Evolutionary conservation across 92 coral and sea anemone genomes (phyloP).

Genomic region (Epizoanthus fatuus): DNA sequence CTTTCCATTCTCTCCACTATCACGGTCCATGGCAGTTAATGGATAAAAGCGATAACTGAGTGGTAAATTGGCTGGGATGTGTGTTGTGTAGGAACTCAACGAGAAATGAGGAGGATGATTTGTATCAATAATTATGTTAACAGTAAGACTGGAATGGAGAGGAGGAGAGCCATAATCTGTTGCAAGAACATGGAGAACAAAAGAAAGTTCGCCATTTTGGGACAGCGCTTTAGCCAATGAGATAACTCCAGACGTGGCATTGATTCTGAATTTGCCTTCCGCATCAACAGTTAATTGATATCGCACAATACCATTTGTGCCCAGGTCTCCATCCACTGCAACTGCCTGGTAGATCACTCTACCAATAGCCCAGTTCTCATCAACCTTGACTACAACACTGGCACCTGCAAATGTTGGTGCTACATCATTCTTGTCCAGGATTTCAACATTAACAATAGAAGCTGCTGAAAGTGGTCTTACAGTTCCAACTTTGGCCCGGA

Average conservation of each 20-base stretch:
- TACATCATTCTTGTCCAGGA: slow-evolving; percentile 94
- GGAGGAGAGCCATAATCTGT: slow-evolving; percentile 95
- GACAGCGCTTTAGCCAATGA: slow-evolving; percentile 69
- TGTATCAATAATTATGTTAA: slow-evolving; percentile 75
- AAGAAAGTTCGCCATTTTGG: slow-evolving; percentile 59
- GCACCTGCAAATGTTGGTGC: slow-evolving; percentile 76
- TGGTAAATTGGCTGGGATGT: slow-evolving; percentile 79
- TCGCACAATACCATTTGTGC: slow-evolving; percentile 82
- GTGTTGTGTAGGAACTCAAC: slow-evolving; percentile 59
- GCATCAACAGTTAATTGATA: slow-evolving; percentile 82
- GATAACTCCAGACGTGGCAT: slow-evolving; percentile 86
- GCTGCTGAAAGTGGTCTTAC: slow-evolving; percentile 77
- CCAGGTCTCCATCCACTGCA: slow-evolving; percentile 89
- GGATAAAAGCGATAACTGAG: slow-evolving; percentile 77
- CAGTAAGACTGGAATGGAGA: slow-evolving; percentile 74
- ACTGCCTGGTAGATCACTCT: slow-evolving; percentile 64
- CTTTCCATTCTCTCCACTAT: slow-evolving; percentile 78
- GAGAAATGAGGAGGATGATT: slow-evolving; percentile 84
- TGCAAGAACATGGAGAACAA: slow-evolving; percentile 77
- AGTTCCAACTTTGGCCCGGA: slow-evolving; percentile 83
- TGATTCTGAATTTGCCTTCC: slow-evolving; percentile 75
- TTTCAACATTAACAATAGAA: slow-evolving; percentile 75
- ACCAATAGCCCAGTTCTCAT: slow-evolving; percentile 75
- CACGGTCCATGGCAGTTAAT: slow-evolving; percentile 85
- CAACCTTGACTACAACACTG: slow-evolving; percentile 73